phyloP scores from a whole-genome alignment of 2,888 invertebrate species.

The Troides aeacus region DNA sequence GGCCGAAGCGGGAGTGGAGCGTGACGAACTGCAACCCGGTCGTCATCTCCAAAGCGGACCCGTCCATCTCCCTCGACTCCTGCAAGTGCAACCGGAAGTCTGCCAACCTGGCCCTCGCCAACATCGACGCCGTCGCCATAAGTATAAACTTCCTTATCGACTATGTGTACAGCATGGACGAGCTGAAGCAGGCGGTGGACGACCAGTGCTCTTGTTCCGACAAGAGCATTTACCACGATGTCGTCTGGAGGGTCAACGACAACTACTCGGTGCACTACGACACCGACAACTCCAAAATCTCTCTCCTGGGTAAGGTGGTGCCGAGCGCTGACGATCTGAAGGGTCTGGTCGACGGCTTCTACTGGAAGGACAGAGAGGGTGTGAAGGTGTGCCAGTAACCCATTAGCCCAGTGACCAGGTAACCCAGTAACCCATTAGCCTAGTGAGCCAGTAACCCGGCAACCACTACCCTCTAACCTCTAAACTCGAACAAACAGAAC shows the following conservation, averaged over 20 bases:
- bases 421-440: no score
- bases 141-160: neutral
- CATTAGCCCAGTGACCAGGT: no score
- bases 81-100: neutral
- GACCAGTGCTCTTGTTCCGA: no score
- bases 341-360: neutral
- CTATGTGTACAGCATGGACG: neutral
- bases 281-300: no score
- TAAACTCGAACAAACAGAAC: no score
- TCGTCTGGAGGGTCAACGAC: no score
- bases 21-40: neutral
- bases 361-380: neutral
- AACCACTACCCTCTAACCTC: no score
- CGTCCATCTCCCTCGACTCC: neutral
- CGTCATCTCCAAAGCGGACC: neutral
- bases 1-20: neutral
- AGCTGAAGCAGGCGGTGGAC: neutral
- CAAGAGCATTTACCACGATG: no score
- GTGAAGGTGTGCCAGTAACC: neutral
- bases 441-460: no score
- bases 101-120: neutral
- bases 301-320: no score
- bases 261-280: no score
- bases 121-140: neutral
- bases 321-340: no score